Conservation (phyloP, 2,888 invertebrate genomes). For the Cryptus armator region DNA sequence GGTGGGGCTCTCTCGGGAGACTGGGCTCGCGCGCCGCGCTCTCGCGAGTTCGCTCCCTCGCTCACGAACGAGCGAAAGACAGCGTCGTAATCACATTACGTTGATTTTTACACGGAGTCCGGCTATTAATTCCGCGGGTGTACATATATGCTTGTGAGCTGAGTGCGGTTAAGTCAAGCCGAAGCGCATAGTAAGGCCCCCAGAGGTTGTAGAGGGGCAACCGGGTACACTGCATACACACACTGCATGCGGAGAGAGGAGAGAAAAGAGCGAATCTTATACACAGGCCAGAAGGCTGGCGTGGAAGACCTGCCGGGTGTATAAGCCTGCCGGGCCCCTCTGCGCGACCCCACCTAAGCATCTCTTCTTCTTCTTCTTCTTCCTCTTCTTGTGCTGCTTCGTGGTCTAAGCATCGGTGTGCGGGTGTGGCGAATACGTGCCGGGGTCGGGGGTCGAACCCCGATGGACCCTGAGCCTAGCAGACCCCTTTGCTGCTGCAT, state of each 20-base stretch:
- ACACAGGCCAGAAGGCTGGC: conserved; percentile 59
- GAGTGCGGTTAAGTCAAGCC: conserved; percentile 44
- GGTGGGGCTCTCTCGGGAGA: conserved; percentile 27
- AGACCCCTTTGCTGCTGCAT: conserved; percentile 63
- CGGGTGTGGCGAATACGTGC: conserved; percentile 85
- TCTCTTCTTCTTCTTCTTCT: conserved; percentile 63
- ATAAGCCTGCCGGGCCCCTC: conserved; percentile 65
- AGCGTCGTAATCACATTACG: conserved; percentile 84
- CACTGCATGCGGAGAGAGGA: conserved; percentile 32
- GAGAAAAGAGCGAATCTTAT: conserved; percentile 52
- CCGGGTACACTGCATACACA: conserved; percentile 46
- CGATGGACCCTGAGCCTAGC: conserved; percentile 76
- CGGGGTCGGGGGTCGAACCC: conserved; percentile 84
- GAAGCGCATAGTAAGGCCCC: conserved; percentile 47
- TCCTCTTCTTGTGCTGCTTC: conserved; percentile 67
- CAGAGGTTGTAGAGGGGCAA: conserved; percentile 41
- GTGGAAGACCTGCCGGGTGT: conserved; percentile 66
- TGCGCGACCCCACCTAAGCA: conserved; percentile 81
- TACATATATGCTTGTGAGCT: conserved; percentile 74
- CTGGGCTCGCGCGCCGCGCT: conserved; percentile 60
- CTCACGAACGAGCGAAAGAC: conserved; percentile 81
- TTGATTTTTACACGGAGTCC: conserved; percentile 80
- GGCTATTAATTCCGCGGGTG: conserved; percentile 84
- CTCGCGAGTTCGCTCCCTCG: conserved; percentile 70
- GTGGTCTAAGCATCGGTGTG: conserved; percentile 80